Evolutionary conservation across 2,113 vertebrate species (phyloP), one percentile per base, ranked within the genome.

Genomic region (Carollia perspicillata): DNA sequence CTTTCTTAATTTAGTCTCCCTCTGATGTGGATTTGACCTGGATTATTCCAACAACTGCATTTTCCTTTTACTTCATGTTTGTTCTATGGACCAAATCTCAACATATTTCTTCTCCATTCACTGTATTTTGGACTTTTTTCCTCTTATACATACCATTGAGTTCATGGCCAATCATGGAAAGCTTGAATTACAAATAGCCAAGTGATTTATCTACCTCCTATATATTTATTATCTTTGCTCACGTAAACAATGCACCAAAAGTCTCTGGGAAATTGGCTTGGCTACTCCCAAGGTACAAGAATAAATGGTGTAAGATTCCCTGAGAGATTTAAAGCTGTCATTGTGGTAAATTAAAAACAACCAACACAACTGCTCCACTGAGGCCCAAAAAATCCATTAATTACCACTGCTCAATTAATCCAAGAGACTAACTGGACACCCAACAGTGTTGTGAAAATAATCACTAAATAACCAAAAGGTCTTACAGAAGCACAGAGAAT

Each of bases 351-450:
- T 79, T 79, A 69, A 51, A 97, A 97, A 95, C 49, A 95, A 95
- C 80, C 94, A 89, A 66, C 58, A 47, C 55, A 86, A 95, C 23
- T 35, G 28, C 9, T 92, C 88, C 77, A 75, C 23, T 20, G 47
- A 94, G 78, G 72, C 78, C 92, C 58, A 66, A 86, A 86, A 40
- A 95, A 5, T 74, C 42, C 55, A 84, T 93, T 96, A 97, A 92
- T 96, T 95, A 90, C 66, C 35, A 37, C 63, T 93, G 55, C 44
- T 95, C 96, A 96, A 97, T 97, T 95, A 95, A 97, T 90, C 65
- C 78, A 94, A 79, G 80, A 91, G n/a, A 79, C 47, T 86, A 94
- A 95, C 60, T 78, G 74, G 92, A 95, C 68, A 18, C 84, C 90
- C 81, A 96, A 42, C 37, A 95, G 91, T 33, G 49, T 78, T 94